Evolutionary conservation across 1,140 invertebrate species (phyloP), one percentile per base, ranked within the genome.

Genomic region (Drosophila novamexicana): DNA sequence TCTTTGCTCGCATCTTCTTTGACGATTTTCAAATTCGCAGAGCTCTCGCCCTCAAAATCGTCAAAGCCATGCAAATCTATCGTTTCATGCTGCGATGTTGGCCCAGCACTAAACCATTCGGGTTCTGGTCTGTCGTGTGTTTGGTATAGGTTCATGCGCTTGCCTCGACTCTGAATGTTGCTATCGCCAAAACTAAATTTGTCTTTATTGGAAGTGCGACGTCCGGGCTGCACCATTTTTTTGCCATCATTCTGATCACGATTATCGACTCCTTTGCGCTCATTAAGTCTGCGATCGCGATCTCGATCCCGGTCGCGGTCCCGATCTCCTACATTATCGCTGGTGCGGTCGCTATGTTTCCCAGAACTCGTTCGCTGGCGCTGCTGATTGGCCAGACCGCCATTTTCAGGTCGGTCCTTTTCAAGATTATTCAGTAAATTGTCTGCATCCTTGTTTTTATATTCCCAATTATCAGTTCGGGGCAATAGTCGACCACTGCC

Each of bases 1-100:
- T 49, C 16, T 6, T n/a, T 62, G 9, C 32, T 18, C 0, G 16
- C 22, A 7, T 65, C 18, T 22, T 57, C 61, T 9, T 50, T 66
- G 1, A 40, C 36, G 1, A 14, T 7, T 45, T 61, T 92, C 6
- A 91, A 77, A 10, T 75, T 54, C 6, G 56, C 12, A 7, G 49
- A 29, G 2, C 93, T 94, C 93, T 94, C 90, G 93, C 75, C 68
- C 18, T 90, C 91, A 5, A 68, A 90, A 77, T 97, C 96, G 47
- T 98, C 97, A 93, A 98, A 99, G 6, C 98, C 98, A 62, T 96
- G 95, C 54, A 98, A 93, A 91, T 98, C 98, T 67, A 99, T 98
- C n/a, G 96, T 98, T 77, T 98, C 98, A 75, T 96, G 94, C 84
- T 98, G 97, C 52, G 97, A 98, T 56, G 96, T 96, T 36, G 97